Evolutionary conservation across 2,113 vertebrate genomes (phyloP), one percentile per base, ranked within the genome.

Genomic region (Varanus komodoensis): DNA sequence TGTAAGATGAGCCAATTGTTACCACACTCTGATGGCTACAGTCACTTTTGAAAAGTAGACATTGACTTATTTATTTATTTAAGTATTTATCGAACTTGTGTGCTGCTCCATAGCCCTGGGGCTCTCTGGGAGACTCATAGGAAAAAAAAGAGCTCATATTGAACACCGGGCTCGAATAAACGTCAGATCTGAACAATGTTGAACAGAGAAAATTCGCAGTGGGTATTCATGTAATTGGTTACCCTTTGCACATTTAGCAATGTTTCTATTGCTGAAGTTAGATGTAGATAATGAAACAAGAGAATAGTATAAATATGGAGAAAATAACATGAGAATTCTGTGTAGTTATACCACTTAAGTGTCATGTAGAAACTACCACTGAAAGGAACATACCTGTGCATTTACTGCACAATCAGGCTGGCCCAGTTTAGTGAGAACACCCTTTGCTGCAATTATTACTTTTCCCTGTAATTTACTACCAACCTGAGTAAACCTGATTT

Each of bases 191-290:
- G 69, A 89, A 38, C 69, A 83, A 78, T 79, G 83, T 6, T 54
- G 38, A 86, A 17, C 32, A 71, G 23, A 19, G 27, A 9, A 81
- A 84, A 85, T 3, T 1, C 0, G 0, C 54, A 34, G 17, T 88
- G 88, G 83, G 78, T 3, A 87, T 54, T 32, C 38, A 81, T 12
- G 0, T 75, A 69, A 90, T 89, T 93, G 88, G 81, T 94, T 90
- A 90, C 83, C 87, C 93, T 85, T 95, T 93, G 91, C 61, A 93
- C 91, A 93, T n/a, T 88, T 82, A 61, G 11, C 14, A 90, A 94
- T 91, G 91, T 27, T 90, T 2, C 86, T 92, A 32, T 50, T 92
- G 74, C 73, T 92, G 82, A 89, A 90, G 15, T 82, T 44, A 77
- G 27, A 69, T 81, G n/a, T 38, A 78, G 7, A 17, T 57, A 87